Conservation (phyloP, 2,797 vertebrate species). For the Craterocephalus amniculus region DNA sequence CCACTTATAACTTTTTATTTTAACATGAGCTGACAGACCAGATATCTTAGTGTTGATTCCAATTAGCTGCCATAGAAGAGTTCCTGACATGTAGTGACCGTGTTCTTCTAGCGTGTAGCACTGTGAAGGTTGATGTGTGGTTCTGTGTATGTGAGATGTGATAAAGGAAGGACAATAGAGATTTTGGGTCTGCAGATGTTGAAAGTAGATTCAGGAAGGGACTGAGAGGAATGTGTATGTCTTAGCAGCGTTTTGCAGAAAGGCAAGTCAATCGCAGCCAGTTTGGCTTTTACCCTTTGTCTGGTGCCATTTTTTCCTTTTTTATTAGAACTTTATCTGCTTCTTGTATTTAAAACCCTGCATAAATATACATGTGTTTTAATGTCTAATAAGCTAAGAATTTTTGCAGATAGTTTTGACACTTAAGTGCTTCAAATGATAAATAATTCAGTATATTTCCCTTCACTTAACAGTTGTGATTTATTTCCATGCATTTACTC, state of each 20-base stretch:
- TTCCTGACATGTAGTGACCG: conserved; percentile 51
- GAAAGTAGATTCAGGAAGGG: conserved; percentile 27
- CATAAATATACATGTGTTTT: conserved; percentile 6
- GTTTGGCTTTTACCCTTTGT: conserved; percentile 26
- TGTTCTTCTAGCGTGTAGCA: conserved; percentile 44
- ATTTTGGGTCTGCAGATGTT: conserved; percentile 7
- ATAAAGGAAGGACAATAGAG: conserved; percentile 21
- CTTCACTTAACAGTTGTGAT: not conserved
- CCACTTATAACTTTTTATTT: conserved; percentile 11
- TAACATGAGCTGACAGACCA: conserved; percentile 24
- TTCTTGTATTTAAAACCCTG: not conserved
- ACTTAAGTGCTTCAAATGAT: not conserved
- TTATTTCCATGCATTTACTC: not conserved
- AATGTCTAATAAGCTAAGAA: not conserved
- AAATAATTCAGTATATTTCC: not conserved
- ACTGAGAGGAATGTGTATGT: conserved; percentile 38
- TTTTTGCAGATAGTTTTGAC: not conserved
- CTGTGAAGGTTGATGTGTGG: conserved; percentile 55
- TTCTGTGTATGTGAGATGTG: conserved; percentile 61
- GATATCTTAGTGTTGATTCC: conserved; percentile 39
- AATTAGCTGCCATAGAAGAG: conserved; percentile 51
- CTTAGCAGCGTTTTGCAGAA: conserved; percentile 42
- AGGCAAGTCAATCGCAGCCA: conserved; percentile 25
- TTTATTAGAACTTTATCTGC: not conserved
- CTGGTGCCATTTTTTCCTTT: conserved; percentile 41